Evolutionary conservation across 2,888 invertebrate species (phyloP).

Genomic region (Synergus itoensis): DNA sequence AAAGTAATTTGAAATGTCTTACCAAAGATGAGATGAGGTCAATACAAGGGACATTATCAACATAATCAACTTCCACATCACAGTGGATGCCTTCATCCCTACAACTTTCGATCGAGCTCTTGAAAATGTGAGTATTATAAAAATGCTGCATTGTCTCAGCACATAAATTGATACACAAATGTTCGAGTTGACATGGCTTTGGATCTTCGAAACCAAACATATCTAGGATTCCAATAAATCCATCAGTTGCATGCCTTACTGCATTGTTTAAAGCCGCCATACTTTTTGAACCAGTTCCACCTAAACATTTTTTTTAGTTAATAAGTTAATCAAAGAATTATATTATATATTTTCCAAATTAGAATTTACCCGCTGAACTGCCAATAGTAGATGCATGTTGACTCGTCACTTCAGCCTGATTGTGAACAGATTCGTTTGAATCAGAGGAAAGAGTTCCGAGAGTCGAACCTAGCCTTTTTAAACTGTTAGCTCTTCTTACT

Average conservation of each 20-base stretch:
- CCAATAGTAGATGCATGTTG: constrained; percentile 92
- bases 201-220: constrained; percentile 98
- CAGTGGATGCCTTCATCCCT: constrained; percentile 94
- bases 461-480: constrained; percentile 91
- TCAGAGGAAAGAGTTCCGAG: constrained; percentile 92
- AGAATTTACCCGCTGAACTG: constrained; percentile 72
- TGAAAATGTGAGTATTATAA: constrained; percentile 98
- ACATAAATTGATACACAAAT: constrained; percentile 96
- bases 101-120: constrained; percentile 95
- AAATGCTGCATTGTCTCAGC: constrained; percentile 99
- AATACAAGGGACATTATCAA: constrained; percentile 97
- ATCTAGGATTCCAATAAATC: constrained; percentile 96
- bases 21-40: constrained; percentile 95
- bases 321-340: constrained; percentile 29
- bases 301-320: constrained; percentile 59
- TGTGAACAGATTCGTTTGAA: constrained; percentile 94
- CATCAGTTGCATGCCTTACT: constrained; percentile 94
- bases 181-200: constrained; percentile 93
- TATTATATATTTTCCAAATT: constrained; percentile 46
- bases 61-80: constrained; percentile 95
- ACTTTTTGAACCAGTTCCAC: constrained; percentile 88
- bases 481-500: constrained; percentile 93
- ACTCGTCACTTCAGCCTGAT: constrained; percentile 90
- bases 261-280: constrained; percentile 96
- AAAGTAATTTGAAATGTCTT: constrained; percentile 58